Percentiles rank a stretch among this genome's conserved stretches.
Conservation (phyloP, 1,140 invertebrate species). For the Ganaspis sp. region DNA sequence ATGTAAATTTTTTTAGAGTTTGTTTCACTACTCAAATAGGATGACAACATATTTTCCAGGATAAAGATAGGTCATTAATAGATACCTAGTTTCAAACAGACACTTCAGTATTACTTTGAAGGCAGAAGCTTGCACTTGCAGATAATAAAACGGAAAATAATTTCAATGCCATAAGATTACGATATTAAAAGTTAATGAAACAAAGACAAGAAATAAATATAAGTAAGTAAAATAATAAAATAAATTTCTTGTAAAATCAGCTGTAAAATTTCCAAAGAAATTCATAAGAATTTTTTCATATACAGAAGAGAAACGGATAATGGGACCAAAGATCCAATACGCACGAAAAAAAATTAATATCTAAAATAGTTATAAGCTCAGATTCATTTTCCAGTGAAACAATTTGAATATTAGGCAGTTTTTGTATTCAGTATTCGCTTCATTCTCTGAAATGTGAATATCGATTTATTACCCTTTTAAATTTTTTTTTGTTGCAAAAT, state of each 20-base stretch:
- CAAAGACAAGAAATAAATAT: not conserved
- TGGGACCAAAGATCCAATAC: no score
- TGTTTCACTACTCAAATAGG: not conserved
- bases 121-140: not conserved
- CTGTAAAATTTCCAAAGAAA: not conserved
- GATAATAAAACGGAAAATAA: constrained; percentile 15
- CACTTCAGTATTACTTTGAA: constrained; percentile 9
- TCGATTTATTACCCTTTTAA: no score
- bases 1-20: not conserved
- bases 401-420: no score
- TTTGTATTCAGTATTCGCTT: no score
- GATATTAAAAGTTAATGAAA: not conserved
- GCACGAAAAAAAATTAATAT: no score
- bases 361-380: no score
- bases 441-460: no score
- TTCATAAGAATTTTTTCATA: no score
- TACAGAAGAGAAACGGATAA: no score
- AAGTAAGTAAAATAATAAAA: not conserved
- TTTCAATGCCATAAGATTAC: not conserved
- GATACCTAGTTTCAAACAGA: not conserved
- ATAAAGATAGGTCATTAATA: constrained; percentile 3
- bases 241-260: not conserved
- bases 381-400: no score
- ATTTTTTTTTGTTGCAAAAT: no score
- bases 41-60: not conserved